Percentiles rank a stretch among this genome's conserved stretches.
Conservation (phyloP, 2,888 invertebrate species). For the Neuroscelio doddi region DNA sequence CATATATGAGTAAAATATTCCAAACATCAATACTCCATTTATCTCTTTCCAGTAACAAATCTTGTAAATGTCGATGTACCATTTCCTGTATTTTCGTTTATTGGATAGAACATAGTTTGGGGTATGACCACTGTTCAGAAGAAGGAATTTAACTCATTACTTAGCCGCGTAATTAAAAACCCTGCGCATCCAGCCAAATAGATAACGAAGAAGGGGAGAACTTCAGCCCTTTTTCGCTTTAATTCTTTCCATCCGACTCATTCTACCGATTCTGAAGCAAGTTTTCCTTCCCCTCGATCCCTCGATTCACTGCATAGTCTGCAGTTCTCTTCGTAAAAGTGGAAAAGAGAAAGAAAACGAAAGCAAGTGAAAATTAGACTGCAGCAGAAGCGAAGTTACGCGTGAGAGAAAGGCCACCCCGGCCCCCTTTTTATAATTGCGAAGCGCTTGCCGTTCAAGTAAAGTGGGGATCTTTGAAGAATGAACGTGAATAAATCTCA, state of each 20-base stretch:
- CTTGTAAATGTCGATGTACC: slow-evolving; percentile 53
- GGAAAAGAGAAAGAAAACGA: slow-evolving; percentile 25
- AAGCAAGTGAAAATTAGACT: slow-evolving; percentile 47
- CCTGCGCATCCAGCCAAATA: slow-evolving; percentile 63
- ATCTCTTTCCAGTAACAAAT: too few species aligned
- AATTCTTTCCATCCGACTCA: slow-evolving; percentile 54
- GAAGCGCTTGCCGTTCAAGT: slow-evolving; percentile 54
- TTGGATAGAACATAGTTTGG: slow-evolving; percentile 23
- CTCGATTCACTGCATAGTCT: slow-evolving; percentile 52
- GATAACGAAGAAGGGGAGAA: slow-evolving; percentile 63
- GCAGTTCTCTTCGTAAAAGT: slow-evolving; percentile 41
- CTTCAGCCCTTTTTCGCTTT: slow-evolving; percentile 59
- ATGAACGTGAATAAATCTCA: slow-evolving; percentile 53
- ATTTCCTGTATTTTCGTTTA: slow-evolving; percentile 52
- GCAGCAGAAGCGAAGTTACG: slow-evolving; percentile 33
- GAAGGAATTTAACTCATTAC: slow-evolving; percentile 67
- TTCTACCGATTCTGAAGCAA: slow-evolving; percentile 27
- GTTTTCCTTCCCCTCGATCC: slow-evolving; percentile 25
- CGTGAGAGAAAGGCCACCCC: slow-evolving; percentile 38
- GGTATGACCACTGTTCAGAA: slow-evolving; percentile 47
- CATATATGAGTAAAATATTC: too few species aligned
- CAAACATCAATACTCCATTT: too few species aligned
- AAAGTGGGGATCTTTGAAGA: slow-evolving; percentile 51
- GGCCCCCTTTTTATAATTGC: slow-evolving; percentile 61
- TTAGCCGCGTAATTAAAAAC: slow-evolving; percentile 68